Evolutionary conservation across 1,140 invertebrate species (phyloP).

Genomic region (Drosophila rufa): DNA sequence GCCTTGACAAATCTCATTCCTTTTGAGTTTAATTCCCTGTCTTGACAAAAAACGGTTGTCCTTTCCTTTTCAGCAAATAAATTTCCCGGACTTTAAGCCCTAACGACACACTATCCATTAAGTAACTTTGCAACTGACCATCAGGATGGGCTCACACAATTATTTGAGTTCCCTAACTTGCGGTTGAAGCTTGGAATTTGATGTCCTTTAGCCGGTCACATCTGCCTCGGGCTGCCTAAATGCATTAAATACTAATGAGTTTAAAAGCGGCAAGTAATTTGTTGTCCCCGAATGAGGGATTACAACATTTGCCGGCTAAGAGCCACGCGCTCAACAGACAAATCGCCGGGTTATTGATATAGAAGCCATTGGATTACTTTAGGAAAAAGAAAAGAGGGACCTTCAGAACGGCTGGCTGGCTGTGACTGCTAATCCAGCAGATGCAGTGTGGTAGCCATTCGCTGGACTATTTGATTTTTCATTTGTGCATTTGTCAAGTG

Average conservation of each 20-base stretch:
- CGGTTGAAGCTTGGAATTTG: slow-evolving; percentile 31
- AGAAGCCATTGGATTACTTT: slow-evolving; percentile 10
- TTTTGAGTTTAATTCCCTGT: neutral
- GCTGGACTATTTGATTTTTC: slow-evolving; percentile 60
- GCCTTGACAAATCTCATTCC: slow-evolving; percentile 13
- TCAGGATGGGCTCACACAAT: neutral
- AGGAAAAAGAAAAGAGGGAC: neutral
- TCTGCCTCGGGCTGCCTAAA: slow-evolving; percentile 49
- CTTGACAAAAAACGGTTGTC: slow-evolving; percentile 6
- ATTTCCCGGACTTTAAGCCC: slow-evolving; percentile 9
- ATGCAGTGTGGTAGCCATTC: slow-evolving; percentile 16
- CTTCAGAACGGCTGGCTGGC: neutral
- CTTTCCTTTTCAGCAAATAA: slow-evolving; percentile 7
- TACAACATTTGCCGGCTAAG: slow-evolving; percentile 21
- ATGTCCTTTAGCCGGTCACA: slow-evolving; percentile 42
- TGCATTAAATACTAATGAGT: slow-evolving; percentile 79
- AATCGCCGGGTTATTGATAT: slow-evolving; percentile 55
- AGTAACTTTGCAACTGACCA: slow-evolving; percentile 43
- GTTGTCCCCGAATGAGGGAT: slow-evolving; percentile 47
- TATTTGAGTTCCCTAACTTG: slow-evolving; percentile 44
- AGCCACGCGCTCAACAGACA: slow-evolving; percentile 35
- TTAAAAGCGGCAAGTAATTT: slow-evolving; percentile 65
- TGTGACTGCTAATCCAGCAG: slow-evolving; percentile 35
- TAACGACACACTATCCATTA: slow-evolving; percentile 61
- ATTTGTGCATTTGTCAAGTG: slow-evolving; percentile 71